Conservation (phyloP, 2,797 vertebrate genomes). For the Tadarida brasiliensis region DNA sequence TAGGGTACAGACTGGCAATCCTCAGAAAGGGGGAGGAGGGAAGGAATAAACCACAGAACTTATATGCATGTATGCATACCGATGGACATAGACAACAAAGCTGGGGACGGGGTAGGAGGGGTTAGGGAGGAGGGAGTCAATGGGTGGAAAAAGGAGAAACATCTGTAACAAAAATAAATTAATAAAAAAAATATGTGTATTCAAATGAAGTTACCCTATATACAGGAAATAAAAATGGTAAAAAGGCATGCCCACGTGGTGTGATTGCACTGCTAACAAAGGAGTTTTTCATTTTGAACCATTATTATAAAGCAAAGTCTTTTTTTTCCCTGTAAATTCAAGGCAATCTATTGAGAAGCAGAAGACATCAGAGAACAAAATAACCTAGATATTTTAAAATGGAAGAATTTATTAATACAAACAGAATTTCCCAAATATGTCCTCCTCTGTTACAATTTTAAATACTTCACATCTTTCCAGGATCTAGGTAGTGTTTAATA, state of each 20-base stretch:
- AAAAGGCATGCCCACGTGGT: not conserved
- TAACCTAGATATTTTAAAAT: not conserved
- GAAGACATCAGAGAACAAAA: constrained; percentile 3
- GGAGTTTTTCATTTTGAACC: constrained; percentile 19
- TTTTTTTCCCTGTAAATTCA: not conserved
- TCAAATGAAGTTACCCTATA: not conserved
- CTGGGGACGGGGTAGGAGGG: no score
- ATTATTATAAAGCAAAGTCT: not conserved
- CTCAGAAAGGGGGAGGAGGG: no score
- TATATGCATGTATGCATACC: no score
- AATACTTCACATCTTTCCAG: not conserved
- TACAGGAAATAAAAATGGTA: not conserved
- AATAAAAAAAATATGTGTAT: not conserved
- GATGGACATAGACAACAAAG: no score
- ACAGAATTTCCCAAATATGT: not conserved
- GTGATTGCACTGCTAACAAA: not conserved
- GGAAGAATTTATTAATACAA: not conserved
- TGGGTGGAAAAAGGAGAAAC: no score
- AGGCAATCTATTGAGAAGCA: not conserved
- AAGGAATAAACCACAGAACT: no score
- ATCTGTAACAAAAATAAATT: no score
- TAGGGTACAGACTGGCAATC: no score
- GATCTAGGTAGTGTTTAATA: not conserved
- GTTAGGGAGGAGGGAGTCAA: no score
- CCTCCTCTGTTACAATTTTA: not conserved